A percentile compares a stretch with the other conserved stretches of the same genome.
Conservation (phyloP, 2,888 invertebrate species). For the Acronicta psi region DNA sequence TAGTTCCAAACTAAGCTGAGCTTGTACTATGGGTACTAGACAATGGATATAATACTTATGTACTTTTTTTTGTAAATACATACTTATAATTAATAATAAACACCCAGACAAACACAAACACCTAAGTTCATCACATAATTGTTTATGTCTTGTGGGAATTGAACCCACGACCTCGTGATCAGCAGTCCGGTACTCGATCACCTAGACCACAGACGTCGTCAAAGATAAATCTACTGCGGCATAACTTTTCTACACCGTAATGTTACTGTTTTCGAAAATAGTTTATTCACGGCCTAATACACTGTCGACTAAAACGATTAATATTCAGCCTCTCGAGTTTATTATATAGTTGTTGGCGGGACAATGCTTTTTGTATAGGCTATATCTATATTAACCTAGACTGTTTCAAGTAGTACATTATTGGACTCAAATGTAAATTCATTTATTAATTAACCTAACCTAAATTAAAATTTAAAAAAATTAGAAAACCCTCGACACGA, state of each 20-base stretch:
- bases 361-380: slow-evolving; percentile 45
- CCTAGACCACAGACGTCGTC: too few species aligned
- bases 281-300: slow-evolving; percentile 35
- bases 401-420: slow-evolving; percentile 28
- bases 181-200: too few species aligned
- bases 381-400: slow-evolving; percentile 42
- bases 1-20: too few species aligned
- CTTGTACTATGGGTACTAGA: too few species aligned
- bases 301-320: slow-evolving; percentile 49
- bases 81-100: too few species aligned
- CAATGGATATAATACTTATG: too few species aligned
- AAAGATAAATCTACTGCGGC: slow-evolving; percentile 7
- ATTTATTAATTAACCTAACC: slow-evolving; percentile 34
- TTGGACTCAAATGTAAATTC: slow-evolving; percentile 27
- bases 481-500: too few species aligned
- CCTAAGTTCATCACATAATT: too few species aligned
- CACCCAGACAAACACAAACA: too few species aligned
- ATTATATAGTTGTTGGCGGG: slow-evolving; percentile 30
- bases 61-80: too few species aligned
- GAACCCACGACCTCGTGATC: too few species aligned
- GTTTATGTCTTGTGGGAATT: too few species aligned
- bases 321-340: slow-evolving; percentile 48
- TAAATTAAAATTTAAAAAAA: neutral
- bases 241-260: slow-evolving; percentile 40
- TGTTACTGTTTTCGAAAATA: slow-evolving; percentile 34